phyloP scores from a whole-genome alignment of 2,797 vertebrate species.

The Clarias pachynema region DNA sequence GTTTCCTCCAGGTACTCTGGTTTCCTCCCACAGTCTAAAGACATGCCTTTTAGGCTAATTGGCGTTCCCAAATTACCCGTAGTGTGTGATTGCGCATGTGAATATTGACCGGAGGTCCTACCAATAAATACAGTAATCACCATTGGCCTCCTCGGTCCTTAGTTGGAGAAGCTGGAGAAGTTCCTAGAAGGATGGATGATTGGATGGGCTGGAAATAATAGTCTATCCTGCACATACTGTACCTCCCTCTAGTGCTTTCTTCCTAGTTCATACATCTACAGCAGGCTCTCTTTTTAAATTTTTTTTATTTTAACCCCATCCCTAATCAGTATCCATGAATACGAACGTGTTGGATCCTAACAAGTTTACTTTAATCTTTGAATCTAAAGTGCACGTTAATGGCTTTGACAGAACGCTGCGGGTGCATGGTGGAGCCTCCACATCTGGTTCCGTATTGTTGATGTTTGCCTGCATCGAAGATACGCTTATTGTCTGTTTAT shows the following conservation, averaged over 20 bases:
- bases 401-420: background rate
- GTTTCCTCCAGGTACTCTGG: too few species aligned
- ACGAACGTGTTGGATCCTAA: background rate
- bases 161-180: too few species aligned
- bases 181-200: too few species aligned
- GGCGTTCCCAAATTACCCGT: too few species aligned
- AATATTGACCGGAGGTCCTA: too few species aligned
- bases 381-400: conserved; percentile 12
- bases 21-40: too few species aligned
- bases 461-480: background rate
- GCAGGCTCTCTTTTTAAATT: too few species aligned
- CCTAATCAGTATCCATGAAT: background rate
- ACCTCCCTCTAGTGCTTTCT: background rate
- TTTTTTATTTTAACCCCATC: background rate
- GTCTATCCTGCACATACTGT: too few species aligned
- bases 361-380: background rate
- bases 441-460: background rate
- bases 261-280: background rate
- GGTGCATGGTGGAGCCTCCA: background rate
- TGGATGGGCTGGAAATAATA: background rate
- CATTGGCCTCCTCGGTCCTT: too few species aligned
- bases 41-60: too few species aligned
- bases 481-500: background rate
- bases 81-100: too few species aligned
- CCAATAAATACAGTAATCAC: too few species aligned